A percentile compares a stretch with the other conserved stretches of the same genome.
These are phyloP conservation scores for Patiria miniata DNA, from an alignment of 35 echinoderm and acorn worm species.

Conservation along the genomic window DNA sequence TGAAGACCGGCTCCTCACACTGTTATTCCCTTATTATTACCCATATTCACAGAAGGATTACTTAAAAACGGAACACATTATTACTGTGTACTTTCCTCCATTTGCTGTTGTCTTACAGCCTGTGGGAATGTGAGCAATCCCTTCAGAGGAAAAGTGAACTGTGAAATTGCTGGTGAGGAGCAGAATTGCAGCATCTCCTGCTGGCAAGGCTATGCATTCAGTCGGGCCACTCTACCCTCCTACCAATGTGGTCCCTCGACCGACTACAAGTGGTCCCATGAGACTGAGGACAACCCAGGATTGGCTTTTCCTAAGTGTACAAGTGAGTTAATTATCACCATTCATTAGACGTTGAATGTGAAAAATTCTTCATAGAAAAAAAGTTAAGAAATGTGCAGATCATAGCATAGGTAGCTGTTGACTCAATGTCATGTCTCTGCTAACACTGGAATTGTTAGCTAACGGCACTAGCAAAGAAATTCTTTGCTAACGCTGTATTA, in stretches of 20 bases:
- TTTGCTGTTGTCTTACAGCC: background rate
- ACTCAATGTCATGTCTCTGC: too few relatives aligned
- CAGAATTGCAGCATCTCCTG: slow-evolving; percentile 46
- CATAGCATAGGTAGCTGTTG: too few relatives aligned
- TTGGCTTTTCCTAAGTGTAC: slow-evolving; percentile 30
- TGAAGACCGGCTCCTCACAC: too few relatives aligned
- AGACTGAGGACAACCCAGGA: slow-evolving; percentile 27
- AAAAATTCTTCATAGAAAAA: too few relatives aligned
- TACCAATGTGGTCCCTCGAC: slow-evolving; percentile 49
- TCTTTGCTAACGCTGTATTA: too few relatives aligned
- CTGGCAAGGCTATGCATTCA: slow-evolving; percentile 37
- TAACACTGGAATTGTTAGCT: too few relatives aligned
- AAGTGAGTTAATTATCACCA: slow-evolving; percentile 9
- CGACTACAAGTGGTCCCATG: slow-evolving; percentile 46
- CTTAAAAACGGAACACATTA: too few relatives aligned
- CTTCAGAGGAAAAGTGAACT: slow-evolving; percentile 14
- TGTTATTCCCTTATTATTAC: too few relatives aligned
- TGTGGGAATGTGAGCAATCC: slow-evolving; percentile 20
- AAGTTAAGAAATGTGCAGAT: too few relatives aligned
- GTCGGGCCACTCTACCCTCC: background rate
- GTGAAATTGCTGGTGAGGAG: background rate
- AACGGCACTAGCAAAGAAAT: too few relatives aligned
- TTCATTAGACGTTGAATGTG: too few relatives aligned
- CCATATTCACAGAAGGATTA: too few relatives aligned
- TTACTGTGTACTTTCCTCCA: background rate